Evolutionary conservation across 30 jellyfish, hydroid and myxozoan species (phyloP), one percentile per base, ranked within the genome.

Genomic region (Cassiopea xamachana): DNA sequence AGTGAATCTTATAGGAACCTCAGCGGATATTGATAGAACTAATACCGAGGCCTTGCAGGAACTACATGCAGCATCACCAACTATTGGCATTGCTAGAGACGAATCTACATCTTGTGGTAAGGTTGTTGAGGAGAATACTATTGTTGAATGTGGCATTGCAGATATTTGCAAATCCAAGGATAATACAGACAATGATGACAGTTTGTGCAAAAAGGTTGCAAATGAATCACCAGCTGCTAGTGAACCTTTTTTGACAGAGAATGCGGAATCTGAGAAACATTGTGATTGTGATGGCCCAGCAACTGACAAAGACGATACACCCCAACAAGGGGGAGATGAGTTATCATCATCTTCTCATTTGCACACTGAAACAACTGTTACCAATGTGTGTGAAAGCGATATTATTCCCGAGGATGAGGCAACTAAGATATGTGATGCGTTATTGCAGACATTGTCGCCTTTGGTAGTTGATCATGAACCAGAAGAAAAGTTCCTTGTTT

Each of bases 321-420:
- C 12, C 12, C 64, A 55, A 3, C 10, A 55, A 55, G 12, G 12
- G 64, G 64, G 12, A 55, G 7, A 6, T 6, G 64, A 55, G 7
- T 55, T 55, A 10, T 10, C 64, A 55, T 55, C 10, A 6, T 3
- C 10, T 55, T 6, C 7, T 3, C 7, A 6, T 55, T 55, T 55
- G 12, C 7, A 55, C 7, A 55, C 12, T 55, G 64, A 55, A 55
- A 10, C 64, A 55, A 55, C 64, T 10, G 12, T 6, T 10, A 55
- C 64, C 64, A 55, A 10, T 55, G 7, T 10, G 4, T 71, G 80
- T 71, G 84, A 51, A 58, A 87, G 94, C 77, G 94, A 87, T 47
- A 87, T 87, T 1, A 87, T 87, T 13, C 94, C 94, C 5, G 78
- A 87, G 50, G 94, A 87, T 64, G 94, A 87, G 46, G 94, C 94